phyloP scores from a whole-genome alignment of 1,140 invertebrate genomes.

The Procambarus clarkii region DNA sequence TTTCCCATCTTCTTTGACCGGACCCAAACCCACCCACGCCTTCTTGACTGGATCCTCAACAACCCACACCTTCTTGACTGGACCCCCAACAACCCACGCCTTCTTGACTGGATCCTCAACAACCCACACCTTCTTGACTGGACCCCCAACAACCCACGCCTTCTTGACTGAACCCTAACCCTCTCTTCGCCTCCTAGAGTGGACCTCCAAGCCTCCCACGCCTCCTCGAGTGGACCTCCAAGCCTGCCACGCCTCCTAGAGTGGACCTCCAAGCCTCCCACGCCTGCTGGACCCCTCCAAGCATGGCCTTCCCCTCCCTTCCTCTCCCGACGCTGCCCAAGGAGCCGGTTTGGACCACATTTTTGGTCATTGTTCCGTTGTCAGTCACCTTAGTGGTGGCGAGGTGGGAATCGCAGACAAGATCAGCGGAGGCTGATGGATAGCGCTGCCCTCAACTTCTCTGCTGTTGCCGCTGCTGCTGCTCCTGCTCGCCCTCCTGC shows the following conservation, averaged over 20 bases:
- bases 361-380: constrained; percentile 23
- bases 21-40: too few relatives aligned
- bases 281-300: neutral
- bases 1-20: too few relatives aligned
- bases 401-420: constrained; percentile 25
- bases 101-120: too few relatives aligned
- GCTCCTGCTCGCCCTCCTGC: neutral
- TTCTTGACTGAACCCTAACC: neutral
- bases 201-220: too few relatives aligned
- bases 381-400: constrained; percentile 40
- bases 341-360: constrained; percentile 16
- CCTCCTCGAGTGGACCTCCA: too few relatives aligned
- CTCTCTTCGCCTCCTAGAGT: too few relatives aligned
- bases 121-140: neutral
- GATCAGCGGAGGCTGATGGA: constrained; percentile 25
- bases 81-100: neutral
- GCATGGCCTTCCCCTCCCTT: neutral
- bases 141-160: neutral
- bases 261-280: neutral
- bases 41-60: too few relatives aligned
- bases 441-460: neutral
- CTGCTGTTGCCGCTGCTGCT: too few relatives aligned
- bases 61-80: neutral
- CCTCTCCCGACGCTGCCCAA: neutral
- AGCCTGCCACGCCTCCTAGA: too few relatives aligned